Percentiles rank a stretch among this genome's conserved stretches.
phyloP scores from a whole-genome alignment of 2,797 vertebrate species.

The Semaprochilodus insignis region DNA sequence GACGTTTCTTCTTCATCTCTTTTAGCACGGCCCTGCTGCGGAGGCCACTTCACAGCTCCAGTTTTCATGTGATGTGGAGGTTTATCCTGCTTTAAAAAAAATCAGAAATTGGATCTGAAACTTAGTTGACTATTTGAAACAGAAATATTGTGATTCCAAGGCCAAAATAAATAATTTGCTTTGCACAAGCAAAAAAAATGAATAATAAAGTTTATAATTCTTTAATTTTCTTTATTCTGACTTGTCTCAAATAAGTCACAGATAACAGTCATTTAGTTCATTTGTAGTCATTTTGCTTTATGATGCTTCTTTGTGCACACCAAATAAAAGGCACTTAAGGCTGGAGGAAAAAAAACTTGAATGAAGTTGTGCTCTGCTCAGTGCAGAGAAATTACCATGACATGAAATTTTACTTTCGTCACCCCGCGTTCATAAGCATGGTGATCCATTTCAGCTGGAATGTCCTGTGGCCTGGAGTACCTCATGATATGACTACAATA shows the following conservation, averaged over 20 bases:
- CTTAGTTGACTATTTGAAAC: not conserved
- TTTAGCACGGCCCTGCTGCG: not conserved
- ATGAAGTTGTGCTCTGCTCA: not conserved
- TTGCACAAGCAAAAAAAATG: not conserved
- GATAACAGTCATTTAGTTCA: too few relatives aligned
- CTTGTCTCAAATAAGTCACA: too few relatives aligned
- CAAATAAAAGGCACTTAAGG: not conserved
- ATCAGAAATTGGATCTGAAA: not conserved
- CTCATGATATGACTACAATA: constrained; percentile 56
- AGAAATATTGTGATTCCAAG: not conserved
- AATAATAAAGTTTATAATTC: too few relatives aligned
- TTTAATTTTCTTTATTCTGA: too few relatives aligned
- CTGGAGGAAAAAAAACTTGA: not conserved
- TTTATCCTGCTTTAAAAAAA: not conserved
- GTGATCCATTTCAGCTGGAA: constrained; percentile 51
- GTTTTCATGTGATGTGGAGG: not conserved
- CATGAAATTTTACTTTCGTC: constrained; percentile 32
- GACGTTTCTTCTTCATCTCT: constrained; percentile 29
- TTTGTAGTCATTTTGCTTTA: too few relatives aligned
- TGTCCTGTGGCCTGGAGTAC: constrained; percentile 53
- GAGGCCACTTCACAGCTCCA: too few relatives aligned
- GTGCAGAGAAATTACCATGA: not conserved
- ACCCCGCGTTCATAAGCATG: constrained; percentile 23
- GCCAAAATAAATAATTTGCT: not conserved
- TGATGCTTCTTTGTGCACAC: not conserved